A percentile compares a stretch with the other conserved stretches of the same genome.
phyloP scores from a whole-genome alignment of 2,888 invertebrate species.

The Drosophila monieri region DNA sequence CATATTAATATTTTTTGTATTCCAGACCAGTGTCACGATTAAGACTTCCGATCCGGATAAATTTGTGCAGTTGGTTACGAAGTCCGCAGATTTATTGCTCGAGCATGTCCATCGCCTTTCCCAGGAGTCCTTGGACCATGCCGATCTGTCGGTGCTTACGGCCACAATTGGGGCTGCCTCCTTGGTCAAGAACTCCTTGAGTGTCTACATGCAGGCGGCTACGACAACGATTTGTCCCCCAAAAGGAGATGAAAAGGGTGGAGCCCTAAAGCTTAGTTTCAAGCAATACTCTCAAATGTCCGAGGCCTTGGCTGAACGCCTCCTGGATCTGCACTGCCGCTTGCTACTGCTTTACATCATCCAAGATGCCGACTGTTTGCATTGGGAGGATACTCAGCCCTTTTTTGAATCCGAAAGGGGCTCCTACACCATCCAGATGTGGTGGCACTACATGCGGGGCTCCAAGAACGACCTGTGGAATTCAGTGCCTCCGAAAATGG shows the following conservation, averaged over 20 bases:
- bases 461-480: conserved; percentile 93
- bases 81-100: conserved; percentile 89
- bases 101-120: conserved; percentile 92
- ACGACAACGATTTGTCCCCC: conserved; percentile 82
- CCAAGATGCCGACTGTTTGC: conserved; percentile 91
- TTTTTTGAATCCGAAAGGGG: conserved; percentile 91
- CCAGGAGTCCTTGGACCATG: conserved; percentile 93
- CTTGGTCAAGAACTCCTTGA: conserved; percentile 90
- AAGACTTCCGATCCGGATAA: conserved; percentile 91
- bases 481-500: conserved; percentile 94
- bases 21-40: conserved; percentile 85
- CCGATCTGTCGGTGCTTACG: conserved; percentile 91
- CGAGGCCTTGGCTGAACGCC: conserved; percentile 92
- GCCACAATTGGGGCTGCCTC: conserved; percentile 93
- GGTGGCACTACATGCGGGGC: conserved; percentile 93
- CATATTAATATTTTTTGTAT: conserved; percentile 49
- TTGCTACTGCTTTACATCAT: conserved; percentile 91
- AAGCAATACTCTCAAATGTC: conserved; percentile 93
- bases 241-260: conserved; percentile 83
- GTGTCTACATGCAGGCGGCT: conserved; percentile 88
- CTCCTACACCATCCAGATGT: conserved; percentile 93
- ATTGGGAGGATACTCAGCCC: conserved; percentile 88
- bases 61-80: conserved; percentile 89
- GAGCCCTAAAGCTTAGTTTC: conserved; percentile 84
- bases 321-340: conserved; percentile 91